Conservation (phyloP, 1,140 invertebrate species). For the Drosophila willistoni region DNA sequence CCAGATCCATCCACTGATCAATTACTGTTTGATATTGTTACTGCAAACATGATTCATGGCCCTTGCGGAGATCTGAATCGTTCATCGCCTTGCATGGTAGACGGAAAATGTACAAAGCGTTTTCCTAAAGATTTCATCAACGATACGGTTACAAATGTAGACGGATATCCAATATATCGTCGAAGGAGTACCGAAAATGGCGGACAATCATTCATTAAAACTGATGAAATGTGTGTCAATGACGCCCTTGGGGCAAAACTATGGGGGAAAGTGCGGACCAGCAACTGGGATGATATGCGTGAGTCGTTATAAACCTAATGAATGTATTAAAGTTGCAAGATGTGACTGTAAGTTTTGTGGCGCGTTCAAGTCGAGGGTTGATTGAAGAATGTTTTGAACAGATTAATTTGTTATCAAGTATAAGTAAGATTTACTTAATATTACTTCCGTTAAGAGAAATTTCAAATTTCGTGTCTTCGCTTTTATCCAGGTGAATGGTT, state of each 20-base stretch:
- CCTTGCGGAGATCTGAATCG: neutral
- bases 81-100: constrained; percentile 11
- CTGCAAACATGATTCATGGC: constrained; percentile 19
- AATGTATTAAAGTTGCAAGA: too few species aligned
- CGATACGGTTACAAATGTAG: constrained; percentile 6
- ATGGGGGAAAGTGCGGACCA: too few species aligned
- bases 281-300: too few species aligned
- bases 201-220: too few species aligned
- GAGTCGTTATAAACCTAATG: too few species aligned
- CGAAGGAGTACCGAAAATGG: too few species aligned
- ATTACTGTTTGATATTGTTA: constrained; percentile 20
- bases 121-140: constrained; percentile 16
- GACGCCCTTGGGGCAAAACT: too few species aligned
- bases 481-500: too few species aligned
- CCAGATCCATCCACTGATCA: constrained; percentile 11
- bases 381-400: neutral
- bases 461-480: too few species aligned
- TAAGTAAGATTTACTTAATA: neutral
- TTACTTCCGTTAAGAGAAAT: neutral
- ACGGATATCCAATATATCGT: constrained; percentile 21
- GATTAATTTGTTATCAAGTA: neutral
- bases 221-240: too few species aligned
- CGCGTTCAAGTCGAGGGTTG: neutral
- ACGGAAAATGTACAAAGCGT: constrained; percentile 4
- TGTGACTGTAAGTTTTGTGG: constrained; percentile 31